Percentiles rank a stretch among this genome's conserved stretches.
phyloP scores from a whole-genome alignment of 2,113 vertebrate genomes.

The Cyrtonyx montezumae region DNA sequence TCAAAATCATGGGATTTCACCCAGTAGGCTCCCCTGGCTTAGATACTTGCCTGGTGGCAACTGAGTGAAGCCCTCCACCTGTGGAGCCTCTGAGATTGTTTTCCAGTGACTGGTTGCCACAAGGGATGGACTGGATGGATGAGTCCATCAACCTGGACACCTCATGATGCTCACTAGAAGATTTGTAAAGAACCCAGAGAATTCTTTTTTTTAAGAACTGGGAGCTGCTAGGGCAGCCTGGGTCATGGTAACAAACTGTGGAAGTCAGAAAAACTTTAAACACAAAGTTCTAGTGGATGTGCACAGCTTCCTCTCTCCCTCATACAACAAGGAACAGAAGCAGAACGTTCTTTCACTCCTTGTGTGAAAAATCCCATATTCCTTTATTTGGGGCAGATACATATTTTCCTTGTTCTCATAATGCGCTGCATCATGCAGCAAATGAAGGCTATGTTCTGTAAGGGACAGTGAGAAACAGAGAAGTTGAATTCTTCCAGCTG shows the following conservation, averaged over 20 bases:
- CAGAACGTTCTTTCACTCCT: background rate
- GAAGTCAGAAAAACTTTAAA: background rate
- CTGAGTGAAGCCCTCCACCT: background rate
- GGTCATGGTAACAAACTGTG: background rate
- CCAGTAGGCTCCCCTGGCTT: background rate
- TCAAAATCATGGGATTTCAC: background rate
- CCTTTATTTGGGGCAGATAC: background rate
- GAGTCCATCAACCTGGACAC: background rate
- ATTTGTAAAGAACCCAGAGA: background rate
- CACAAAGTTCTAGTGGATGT: background rate
- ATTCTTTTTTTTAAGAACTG: background rate
- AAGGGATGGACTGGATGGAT: background rate
- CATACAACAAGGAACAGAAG: background rate
- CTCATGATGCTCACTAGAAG: background rate
- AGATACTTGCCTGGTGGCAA: background rate
- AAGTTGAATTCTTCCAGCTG: background rate
- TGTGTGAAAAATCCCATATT: background rate
- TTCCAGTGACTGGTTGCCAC: background rate
- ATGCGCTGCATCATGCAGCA: background rate
- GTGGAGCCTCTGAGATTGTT: background rate
- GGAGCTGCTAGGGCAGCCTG: background rate
- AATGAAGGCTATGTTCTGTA: background rate
- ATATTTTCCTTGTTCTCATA: background rate
- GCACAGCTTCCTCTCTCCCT: background rate
- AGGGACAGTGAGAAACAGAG: background rate